Percentiles rank a stretch among this genome's conserved stretches.
These are phyloP conservation scores for Ectropis grisescens DNA, from an alignment of 1,140 invertebrate genomes.

Conservation along the genomic window DNA sequence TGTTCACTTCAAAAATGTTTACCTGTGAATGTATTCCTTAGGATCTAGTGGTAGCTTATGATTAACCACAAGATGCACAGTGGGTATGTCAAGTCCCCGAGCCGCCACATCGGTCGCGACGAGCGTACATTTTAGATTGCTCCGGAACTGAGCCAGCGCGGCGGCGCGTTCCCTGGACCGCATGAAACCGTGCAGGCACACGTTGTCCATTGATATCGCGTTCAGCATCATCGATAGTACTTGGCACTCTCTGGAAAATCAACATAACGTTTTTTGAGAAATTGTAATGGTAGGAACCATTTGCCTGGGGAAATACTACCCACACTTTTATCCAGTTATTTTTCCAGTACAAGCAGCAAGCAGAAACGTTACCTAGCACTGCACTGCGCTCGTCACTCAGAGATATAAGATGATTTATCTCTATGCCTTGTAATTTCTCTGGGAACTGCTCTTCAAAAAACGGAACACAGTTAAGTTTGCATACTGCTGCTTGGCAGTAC, in stretches of 20 bases:
- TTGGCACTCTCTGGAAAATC: slow-evolving; percentile 81
- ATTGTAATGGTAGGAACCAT: too few relatives aligned
- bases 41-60: slow-evolving; percentile 90
- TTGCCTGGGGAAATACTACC: too few relatives aligned
- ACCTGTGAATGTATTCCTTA: slow-evolving; percentile 94
- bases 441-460: too few relatives aligned
- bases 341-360: too few relatives aligned
- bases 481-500: too few relatives aligned
- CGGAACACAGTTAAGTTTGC: too few relatives aligned
- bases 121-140: slow-evolving; percentile 86
- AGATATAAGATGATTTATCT: too few relatives aligned
- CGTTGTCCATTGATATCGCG: slow-evolving; percentile 89
- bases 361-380: too few relatives aligned
- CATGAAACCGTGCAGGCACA: slow-evolving; percentile 89
- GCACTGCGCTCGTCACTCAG: too few relatives aligned
- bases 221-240: slow-evolving; percentile 87
- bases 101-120: slow-evolving; percentile 98
- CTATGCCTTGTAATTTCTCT: too few relatives aligned
- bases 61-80: slow-evolving; percentile 95
- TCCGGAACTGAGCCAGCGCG: slow-evolving; percentile 88
- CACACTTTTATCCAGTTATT: too few relatives aligned
- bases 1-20: too few relatives aligned
- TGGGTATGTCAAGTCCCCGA: slow-evolving; percentile 90
- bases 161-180: slow-evolving; percentile 84
- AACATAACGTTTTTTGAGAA: not conserved